These are phyloP conservation scores for Amniataba percoides DNA, from an alignment of 2,797 vertebrate genomes.

Conservation along the genomic window DNA sequence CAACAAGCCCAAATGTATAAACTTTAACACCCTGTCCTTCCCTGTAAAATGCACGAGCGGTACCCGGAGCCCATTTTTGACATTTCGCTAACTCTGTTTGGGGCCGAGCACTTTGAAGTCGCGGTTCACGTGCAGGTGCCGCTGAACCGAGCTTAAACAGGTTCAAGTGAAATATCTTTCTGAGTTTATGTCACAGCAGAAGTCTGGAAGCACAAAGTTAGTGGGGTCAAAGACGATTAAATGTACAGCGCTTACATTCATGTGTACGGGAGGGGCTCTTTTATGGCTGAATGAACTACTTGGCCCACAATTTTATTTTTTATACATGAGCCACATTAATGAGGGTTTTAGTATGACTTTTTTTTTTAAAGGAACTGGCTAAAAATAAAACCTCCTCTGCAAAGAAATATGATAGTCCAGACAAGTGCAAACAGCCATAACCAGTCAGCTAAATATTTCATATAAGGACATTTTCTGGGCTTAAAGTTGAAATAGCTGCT, in stretches of 20 bases:
- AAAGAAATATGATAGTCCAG: no score
- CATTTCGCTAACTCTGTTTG: constrained; percentile 62
- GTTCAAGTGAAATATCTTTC: constrained; percentile 38
- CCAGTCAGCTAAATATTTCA: no score
- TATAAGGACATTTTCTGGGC: not conserved
- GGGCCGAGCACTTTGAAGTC: constrained; percentile 46
- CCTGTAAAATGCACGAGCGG: constrained; percentile 66
- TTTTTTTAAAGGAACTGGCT: not conserved
- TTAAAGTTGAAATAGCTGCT: not conserved
- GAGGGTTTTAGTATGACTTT: not conserved
- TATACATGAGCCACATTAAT: not conserved
- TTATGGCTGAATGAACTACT: not conserved
- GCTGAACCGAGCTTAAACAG: not conserved
- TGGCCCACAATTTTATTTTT: not conserved
- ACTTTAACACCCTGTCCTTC: constrained; percentile 72
- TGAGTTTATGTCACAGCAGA: constrained; percentile 6
- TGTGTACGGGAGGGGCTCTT: not conserved
- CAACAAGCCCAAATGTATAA: constrained; percentile 76
- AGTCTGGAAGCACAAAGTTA: constrained; percentile 3
- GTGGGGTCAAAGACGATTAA: constrained; percentile 12
- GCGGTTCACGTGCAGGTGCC: constrained; percentile 12
- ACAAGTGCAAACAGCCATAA: no score
- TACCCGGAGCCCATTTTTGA: constrained; percentile 64
- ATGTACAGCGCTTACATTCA: not conserved
- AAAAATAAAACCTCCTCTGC: not conserved